Conservation (phyloP, 53 echinoderm and acorn worm genomes). For the Paelopatides confundens region DNA sequence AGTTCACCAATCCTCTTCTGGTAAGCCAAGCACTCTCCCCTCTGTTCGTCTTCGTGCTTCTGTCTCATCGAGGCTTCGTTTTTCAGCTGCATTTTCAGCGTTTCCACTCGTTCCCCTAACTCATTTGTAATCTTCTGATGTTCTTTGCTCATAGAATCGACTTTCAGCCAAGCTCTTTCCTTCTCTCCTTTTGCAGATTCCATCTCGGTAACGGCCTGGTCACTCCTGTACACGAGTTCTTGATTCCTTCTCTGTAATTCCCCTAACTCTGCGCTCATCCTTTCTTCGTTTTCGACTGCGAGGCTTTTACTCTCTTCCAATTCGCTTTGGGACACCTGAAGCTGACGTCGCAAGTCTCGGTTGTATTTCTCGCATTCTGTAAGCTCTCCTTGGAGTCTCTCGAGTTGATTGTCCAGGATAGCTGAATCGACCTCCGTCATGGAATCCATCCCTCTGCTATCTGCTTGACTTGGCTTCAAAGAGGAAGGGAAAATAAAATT, state of each 20-base stretch:
- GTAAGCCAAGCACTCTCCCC: constrained; percentile 5
- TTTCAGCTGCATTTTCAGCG: constrained; percentile 42
- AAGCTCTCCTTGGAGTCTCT: constrained; percentile 71
- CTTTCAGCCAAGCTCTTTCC: neutral
- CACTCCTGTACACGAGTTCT: constrained; percentile 18
- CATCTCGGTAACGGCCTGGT: constrained; percentile 2
- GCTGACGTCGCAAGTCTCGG: constrained; percentile 78
- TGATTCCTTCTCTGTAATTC: constrained; percentile 67
- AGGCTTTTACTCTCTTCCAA: constrained; percentile 84
- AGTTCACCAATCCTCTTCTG: constrained; percentile 51
- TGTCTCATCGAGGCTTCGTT: constrained; percentile 36
- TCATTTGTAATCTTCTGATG: constrained; percentile 21
- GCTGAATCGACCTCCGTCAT: constrained; percentile 64
- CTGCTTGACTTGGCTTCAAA: constrained; percentile 73
- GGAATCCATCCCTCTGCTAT: constrained; percentile 66
- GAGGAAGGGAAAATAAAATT: neutral
- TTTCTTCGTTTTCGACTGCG: constrained; percentile 89
- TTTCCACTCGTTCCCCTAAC: constrained; percentile 23
- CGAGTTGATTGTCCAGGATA: constrained; percentile 67
- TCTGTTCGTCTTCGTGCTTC: neutral
- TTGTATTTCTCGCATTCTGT: constrained; percentile 87
- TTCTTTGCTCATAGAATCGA: constrained; percentile 37
- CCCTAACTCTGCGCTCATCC: constrained; percentile 61
- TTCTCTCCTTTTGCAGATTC: constrained; percentile 38
- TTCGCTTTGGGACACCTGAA: constrained; percentile 78